Base-by-base conservation (phyloP, 2,888 invertebrate genomes). In the Hirudinaria manillensis region DNA sequence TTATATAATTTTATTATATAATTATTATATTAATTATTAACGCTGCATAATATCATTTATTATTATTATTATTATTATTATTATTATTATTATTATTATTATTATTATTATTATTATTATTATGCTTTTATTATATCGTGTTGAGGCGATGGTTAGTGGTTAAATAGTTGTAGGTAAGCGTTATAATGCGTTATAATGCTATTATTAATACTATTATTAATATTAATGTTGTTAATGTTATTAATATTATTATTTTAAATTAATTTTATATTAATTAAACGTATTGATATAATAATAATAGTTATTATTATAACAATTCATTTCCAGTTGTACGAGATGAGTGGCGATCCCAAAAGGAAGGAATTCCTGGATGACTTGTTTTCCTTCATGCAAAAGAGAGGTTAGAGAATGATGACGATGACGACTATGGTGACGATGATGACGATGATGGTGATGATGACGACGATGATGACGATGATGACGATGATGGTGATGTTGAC, bases 321-420 rank as follows among this genome's bases (percentile, higher is more conserved):
- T 61, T 61, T 61, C 34, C 92, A 99, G 98, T 88, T 99, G 83
- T 99, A 99, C 88, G 98, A 99, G 88, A 91, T 99, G 85, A 95
- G 93, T 85, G 94, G 96, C 85, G 97, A 99, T 85, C 93, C 94
- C n/a, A 94, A 94, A 85, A 89, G 99, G 83, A 97, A 96, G 87
- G 95, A 96, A 87, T 99, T 98, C 86, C 90, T 99, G 79, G 99
- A 99, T 86, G 98, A 99, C 84, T 90, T 99, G 82, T 98, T 99
- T 88, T 91, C 92, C 81, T 99, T 93, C 87, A 99, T 99, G 98
- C 98, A 98, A 88, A 93, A 94, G 88, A 89, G 94, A 89, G 97
- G 97, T 97, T 19, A 34, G 74, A 56, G 61, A 61, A 61, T 73
- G 73, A 3, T 73, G 61, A 61, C 61, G 38, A 73, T 73, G 61